A percentile compares a stretch with the other conserved stretches of the same genome.
These are phyloP conservation scores for Pangasianodon gigas DNA, from an alignment of 2,113 vertebrate genomes.

Conservation along the genomic window DNA sequence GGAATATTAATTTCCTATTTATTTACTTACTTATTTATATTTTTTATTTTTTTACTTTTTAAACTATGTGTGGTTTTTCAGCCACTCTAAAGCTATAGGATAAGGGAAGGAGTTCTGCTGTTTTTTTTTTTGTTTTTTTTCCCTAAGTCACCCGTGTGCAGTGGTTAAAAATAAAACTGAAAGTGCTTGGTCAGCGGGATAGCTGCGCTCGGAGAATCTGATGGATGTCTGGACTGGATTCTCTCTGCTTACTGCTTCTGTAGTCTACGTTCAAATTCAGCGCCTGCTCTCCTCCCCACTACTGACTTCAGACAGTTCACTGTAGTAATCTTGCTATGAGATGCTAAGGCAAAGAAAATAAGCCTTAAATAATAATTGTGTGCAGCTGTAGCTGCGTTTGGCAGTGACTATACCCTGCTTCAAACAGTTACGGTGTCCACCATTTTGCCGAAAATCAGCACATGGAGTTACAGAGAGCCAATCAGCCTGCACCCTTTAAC, in stretches of 20 bases:
- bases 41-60: not conserved
- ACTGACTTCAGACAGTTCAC: not conserved
- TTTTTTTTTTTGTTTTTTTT: too few species aligned
- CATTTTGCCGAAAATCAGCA: not conserved
- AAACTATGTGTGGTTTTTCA: not conserved
- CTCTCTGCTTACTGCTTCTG: not conserved
- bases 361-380: not conserved
- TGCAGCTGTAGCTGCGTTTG: not conserved
- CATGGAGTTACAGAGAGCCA: not conserved
- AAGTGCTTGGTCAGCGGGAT: slow-evolving; percentile 17
- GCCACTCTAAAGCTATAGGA: not conserved
- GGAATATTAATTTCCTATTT: not conserved
- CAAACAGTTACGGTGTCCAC: not conserved
- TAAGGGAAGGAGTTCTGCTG: not conserved
- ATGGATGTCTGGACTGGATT: slow-evolving; percentile 4
- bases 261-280: not conserved
- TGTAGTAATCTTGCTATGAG: not conserved
- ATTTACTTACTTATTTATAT: not conserved
- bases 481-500: not conserved
- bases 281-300: not conserved
- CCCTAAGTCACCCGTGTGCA: not conserved
- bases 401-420: not conserved
- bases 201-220: not conserved
- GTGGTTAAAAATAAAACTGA: slow-evolving; percentile 7
- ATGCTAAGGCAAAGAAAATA: not conserved